phyloP scores from a whole-genome alignment of 2,888 invertebrate genomes.

The Coleophora deauratella region DNA sequence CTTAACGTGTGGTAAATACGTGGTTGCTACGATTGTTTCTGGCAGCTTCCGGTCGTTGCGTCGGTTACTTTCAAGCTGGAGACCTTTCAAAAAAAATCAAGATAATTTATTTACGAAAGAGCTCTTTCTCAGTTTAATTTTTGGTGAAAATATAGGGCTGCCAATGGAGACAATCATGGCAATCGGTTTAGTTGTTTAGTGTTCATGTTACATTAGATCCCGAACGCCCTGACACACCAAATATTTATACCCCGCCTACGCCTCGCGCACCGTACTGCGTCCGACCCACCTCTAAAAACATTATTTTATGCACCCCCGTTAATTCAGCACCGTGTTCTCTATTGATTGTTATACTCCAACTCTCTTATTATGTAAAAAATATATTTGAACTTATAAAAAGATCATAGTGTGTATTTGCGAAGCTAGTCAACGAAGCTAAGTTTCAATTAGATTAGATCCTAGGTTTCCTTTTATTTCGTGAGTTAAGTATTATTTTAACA shows the following conservation, averaged over 20 bases:
- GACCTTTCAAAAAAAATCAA: no score
- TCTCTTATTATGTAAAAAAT: slow-evolving; percentile 44
- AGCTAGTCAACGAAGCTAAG: slow-evolving; percentile 67
- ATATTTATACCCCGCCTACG: slow-evolving; percentile 46
- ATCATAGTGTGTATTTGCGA: slow-evolving; percentile 44
- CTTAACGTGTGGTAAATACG: slow-evolving; percentile 63
- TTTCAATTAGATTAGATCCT: slow-evolving; percentile 49
- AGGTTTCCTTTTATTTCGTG: slow-evolving; percentile 43
- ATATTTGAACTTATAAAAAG: slow-evolving; percentile 37
- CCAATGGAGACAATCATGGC: slow-evolving; percentile 33
- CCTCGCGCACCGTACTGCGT: slow-evolving; percentile 31
- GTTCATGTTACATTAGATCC: slow-evolving; percentile 71
- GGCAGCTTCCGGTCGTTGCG: slow-evolving; percentile 14
- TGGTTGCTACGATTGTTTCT: slow-evolving; percentile 47
- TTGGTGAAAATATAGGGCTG: no score
- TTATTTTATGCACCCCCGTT: slow-evolving; percentile 18
- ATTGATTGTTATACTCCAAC: slow-evolving; percentile 38
- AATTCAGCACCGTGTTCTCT: slow-evolving; percentile 17
- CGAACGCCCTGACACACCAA: slow-evolving; percentile 48
- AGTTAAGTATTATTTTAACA: slow-evolving; percentile 28
- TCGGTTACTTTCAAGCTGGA: neutral
- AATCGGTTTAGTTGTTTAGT: slow-evolving; percentile 67
- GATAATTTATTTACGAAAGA: no score
- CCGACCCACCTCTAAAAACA: slow-evolving; percentile 29
- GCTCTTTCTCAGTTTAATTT: no score